Percentiles rank a stretch among this genome's conserved stretches.
Conservation (phyloP, 2,888 invertebrate species). For the Torymus aiolomorphi region DNA sequence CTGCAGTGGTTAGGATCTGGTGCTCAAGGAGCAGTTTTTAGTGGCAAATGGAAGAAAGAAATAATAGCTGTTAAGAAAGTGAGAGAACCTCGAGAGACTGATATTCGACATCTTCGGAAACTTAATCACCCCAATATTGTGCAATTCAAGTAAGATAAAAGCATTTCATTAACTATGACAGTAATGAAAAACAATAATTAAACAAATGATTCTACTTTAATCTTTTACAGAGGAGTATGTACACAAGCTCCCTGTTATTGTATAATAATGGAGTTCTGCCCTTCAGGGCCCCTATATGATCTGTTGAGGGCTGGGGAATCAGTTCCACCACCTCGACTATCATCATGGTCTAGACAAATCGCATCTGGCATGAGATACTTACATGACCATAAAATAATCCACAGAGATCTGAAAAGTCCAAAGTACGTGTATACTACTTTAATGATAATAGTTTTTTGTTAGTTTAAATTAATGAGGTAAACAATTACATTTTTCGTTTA, state of each 20-base stretch:
- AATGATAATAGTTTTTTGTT: constrained; percentile 9
- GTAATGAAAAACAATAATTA: not conserved
- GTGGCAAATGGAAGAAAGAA: constrained; percentile 88
- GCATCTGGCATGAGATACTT: constrained; percentile 97
- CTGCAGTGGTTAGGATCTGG: constrained; percentile 95
- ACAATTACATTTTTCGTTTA: not conserved
- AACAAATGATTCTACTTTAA: constrained; percentile 8
- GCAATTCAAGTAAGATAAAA: constrained; percentile 81
- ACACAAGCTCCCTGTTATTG: constrained; percentile 94
- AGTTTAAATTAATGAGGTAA: not conserved
- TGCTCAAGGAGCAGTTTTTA: constrained; percentile 96
- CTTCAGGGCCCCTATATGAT: constrained; percentile 95
- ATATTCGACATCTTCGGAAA: constrained; percentile 93
- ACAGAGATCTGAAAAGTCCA: constrained; percentile 98
- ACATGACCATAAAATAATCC: constrained; percentile 97
- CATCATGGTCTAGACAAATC: constrained; percentile 96
- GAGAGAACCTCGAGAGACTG: constrained; percentile 92
- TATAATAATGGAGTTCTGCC: constrained; percentile 99
- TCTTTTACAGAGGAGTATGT: constrained; percentile 87
- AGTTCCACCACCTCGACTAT: constrained; percentile 89
- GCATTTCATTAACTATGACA: not conserved
- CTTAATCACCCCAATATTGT: constrained; percentile 97
- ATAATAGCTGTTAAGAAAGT: constrained; percentile 98
- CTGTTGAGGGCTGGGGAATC: constrained; percentile 89
- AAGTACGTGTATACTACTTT: constrained; percentile 92